Percentiles rank a stretch among this genome's conserved stretches.
Conservation (phyloP, 2,113 vertebrate species). For the Hydropotes inermis region DNA sequence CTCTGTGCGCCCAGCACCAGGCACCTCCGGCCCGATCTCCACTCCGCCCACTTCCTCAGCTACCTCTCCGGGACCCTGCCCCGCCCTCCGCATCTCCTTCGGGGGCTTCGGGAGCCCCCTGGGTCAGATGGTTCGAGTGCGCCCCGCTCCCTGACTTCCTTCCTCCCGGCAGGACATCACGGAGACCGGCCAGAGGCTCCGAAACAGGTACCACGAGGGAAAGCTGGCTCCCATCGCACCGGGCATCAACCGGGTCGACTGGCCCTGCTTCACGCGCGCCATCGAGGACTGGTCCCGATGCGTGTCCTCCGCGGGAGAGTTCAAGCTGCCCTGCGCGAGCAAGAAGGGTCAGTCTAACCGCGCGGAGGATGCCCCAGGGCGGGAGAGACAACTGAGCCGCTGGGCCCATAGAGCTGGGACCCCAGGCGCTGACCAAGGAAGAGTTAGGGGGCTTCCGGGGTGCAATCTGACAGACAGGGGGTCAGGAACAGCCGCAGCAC, state of each 20-base stretch:
- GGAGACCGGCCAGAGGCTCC: conserved; percentile 29
- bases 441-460: fast-evolving
- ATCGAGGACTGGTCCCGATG: conserved; percentile 72
- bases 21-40: not conserved
- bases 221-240: conserved; percentile 59
- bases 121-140: not conserved
- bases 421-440: fast-evolving
- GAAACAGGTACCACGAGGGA: not conserved
- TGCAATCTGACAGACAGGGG: fast-evolving
- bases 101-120: not conserved
- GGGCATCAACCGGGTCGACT: conserved; percentile 36
- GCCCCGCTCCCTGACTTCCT: not conserved
- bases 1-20: not conserved
- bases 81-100: not conserved
- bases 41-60: not conserved
- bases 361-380: not conserved
- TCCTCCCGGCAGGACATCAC: conserved; percentile 57
- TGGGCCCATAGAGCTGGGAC: too few species aligned
- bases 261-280: conserved; percentile 65
- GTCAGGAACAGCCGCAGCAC: not conserved
- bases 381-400: fast-evolving
- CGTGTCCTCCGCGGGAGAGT: conserved; percentile 51
- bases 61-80: not conserved
- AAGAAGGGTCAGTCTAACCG: conserved; percentile 29
- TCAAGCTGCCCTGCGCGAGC: conserved; percentile 51